Base-by-base conservation (phyloP, 2,113 vertebrate species). In the Anthoscopus minutus region DNA sequence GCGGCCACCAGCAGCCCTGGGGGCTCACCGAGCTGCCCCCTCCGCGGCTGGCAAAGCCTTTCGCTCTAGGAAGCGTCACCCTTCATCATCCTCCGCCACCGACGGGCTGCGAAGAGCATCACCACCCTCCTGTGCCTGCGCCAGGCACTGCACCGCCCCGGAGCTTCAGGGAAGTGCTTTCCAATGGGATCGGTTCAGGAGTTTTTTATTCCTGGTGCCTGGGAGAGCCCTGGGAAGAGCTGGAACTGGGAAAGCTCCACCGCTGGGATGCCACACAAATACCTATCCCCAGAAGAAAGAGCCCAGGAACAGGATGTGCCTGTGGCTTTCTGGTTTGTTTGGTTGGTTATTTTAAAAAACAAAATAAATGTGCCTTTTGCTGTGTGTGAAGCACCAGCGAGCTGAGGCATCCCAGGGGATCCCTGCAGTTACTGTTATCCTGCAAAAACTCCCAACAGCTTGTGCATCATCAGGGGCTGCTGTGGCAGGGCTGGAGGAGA, bases 161-260 rank as follows among this genome's bases (percentile, higher is more conserved):
- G 4, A 50, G 14, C 28, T 2, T 3, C 2, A 16, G 28, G 12
- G 38, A 48, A 25, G 17, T 0, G 18, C 2, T 23, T 3, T 4
- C 25, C 38, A 18, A 70, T 6, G 2, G 1, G 1, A 23, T 16
- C 30, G 10, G 4, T 0, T 3, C 15, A 0, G 4, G 21, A 40
- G 13, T 0, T 25, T 40, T 48, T 15, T 3, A 25, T 27, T 88
- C 50, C 38, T 38, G 38, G 37, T 37, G 77, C 27, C 72, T 18
- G 54, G 21, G n/a, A 61, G 27, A 86, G 45, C 12, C 56, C 30
- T 14, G 60, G 17, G 8, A 44, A 28, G 12, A 57, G n/a, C 91
- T 50, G 81, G 20, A 42, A 22, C 13, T 23, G 87, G 7, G 31
- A 17, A 33, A 38, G 14, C 48, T 45, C 24, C 64, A 13, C 42